Evolutionary conservation across 2,888 invertebrate species (phyloP).

Genomic region (Patella caerulea): DNA sequence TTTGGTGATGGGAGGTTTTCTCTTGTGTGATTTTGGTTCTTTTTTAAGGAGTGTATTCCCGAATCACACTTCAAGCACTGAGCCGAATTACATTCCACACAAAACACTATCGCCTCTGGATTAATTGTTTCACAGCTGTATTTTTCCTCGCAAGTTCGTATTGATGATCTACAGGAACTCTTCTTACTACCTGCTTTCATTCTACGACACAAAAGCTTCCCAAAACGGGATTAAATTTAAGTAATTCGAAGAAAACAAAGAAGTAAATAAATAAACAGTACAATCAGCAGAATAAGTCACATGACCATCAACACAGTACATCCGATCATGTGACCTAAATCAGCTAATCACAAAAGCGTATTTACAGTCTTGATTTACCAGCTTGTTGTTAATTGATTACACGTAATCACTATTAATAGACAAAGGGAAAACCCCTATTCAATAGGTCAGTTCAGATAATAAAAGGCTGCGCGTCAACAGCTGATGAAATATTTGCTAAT

Average conservation of each 20-base stretch:
- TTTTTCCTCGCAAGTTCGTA: constrained; percentile 63
- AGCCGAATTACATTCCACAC: constrained; percentile 67
- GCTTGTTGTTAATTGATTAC: neutral
- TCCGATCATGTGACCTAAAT: neutral
- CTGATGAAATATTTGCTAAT: too few species aligned
- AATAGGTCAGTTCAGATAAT: too few species aligned
- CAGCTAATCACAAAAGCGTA: neutral
- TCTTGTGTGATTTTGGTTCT: constrained; percentile 11
- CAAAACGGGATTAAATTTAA: neutral
- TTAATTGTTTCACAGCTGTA: constrained; percentile 60
- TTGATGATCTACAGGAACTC: constrained; percentile 49
- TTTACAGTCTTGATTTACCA: neutral
- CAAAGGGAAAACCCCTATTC: neutral
- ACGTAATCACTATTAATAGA: neutral
- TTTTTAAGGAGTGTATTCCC: constrained; percentile 62
- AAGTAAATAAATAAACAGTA: neutral
- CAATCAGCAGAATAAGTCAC: neutral
- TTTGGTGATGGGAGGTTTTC: neutral
- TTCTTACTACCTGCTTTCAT: neutral
- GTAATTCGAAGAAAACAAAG: neutral
- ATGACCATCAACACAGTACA: constrained; percentile 1
- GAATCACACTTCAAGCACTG: constrained; percentile 69
- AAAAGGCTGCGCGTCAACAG: too few species aligned
- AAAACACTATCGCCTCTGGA: constrained; percentile 62
- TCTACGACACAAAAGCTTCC: neutral